These are phyloP conservation scores for Glossosoma conforme DNA, from an alignment of 1,140 invertebrate species.

Conservation along the genomic window DNA sequence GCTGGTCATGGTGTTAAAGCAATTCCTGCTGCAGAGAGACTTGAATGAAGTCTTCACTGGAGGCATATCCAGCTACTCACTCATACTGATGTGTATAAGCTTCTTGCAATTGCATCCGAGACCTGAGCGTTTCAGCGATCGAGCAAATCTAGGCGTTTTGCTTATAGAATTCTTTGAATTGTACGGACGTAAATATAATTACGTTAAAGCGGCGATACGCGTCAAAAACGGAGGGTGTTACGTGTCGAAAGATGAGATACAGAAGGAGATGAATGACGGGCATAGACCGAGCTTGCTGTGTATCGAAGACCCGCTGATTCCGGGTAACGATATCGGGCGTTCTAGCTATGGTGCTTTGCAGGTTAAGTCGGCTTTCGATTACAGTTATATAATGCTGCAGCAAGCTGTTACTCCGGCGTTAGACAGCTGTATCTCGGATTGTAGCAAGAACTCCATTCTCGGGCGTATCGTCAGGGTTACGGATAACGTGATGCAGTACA, in stretches of 20 bases:
- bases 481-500: conserved; percentile 89
- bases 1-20: conserved; percentile 94
- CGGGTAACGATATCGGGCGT: conserved; percentile 93
- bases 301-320: conserved; percentile 96
- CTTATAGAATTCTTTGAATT: conserved; percentile 97
- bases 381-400: conserved; percentile 82
- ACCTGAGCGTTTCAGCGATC: conserved; percentile 51
- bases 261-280: conserved; percentile 86
- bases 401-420: conserved; percentile 68
- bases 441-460: conserved; percentile 57
- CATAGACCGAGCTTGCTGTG: conserved; percentile 89
- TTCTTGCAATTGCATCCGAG: conserved; percentile 78
- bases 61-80: conserved; percentile 96
- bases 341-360: conserved; percentile 89
- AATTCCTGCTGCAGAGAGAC: conserved; percentile 94
- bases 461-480: conserved; percentile 88
- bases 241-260: conserved; percentile 91
- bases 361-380: conserved; percentile 90
- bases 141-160: conserved; percentile 85
- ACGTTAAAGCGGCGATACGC: conserved; percentile 88
- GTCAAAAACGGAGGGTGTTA: conserved; percentile 92
- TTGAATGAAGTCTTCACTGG: conserved; percentile 99
- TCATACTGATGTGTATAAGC: conserved; percentile 97
- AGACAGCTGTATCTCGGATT: conserved; percentile 54
- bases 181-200: conserved; percentile 95